Evolutionary conservation across 2,888 invertebrate species (phyloP).

Genomic region (Drosophila tanythrix): DNA sequence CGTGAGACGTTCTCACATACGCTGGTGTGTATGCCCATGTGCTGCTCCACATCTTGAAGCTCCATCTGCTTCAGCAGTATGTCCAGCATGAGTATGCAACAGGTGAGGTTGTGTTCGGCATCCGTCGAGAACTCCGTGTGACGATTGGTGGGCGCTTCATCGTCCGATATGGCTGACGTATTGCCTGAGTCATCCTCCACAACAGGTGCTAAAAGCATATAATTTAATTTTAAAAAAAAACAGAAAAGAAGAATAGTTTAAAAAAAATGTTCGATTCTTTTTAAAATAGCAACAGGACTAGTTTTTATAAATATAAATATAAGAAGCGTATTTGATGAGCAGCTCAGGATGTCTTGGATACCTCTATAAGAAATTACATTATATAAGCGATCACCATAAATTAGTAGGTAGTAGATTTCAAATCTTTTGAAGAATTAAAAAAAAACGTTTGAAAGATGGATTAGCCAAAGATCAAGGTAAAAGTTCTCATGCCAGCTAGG

Average conservation of each 20-base stretch:
- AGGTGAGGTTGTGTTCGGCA: constrained; percentile 93
- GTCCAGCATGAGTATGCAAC: constrained; percentile 98
- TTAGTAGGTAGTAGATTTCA: not conserved
- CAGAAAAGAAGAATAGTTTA: not conserved
- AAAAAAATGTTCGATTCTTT: not conserved
- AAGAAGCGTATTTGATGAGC: not conserved
- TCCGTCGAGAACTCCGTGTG: constrained; percentile 90
- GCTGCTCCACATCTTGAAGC: constrained; percentile 92
- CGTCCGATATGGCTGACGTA: constrained; percentile 89
- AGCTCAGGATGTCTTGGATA: not conserved
- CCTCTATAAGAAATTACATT: not conserved
- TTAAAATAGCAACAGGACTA: not conserved
- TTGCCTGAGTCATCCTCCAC: constrained; percentile 89
- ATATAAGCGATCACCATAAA: not conserved
- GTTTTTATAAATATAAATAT: not conserved
- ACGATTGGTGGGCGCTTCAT: constrained; percentile 87
- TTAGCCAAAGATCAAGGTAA: not conserved
- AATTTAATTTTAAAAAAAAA: not conserved
- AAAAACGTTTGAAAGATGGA: not conserved
- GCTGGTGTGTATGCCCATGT: constrained; percentile 91
- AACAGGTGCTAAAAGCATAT: constrained; percentile 86
- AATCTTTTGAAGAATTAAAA: not conserved
- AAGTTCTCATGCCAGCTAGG: not conserved
- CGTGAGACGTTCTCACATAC: constrained; percentile 91
- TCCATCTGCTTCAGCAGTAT: constrained; percentile 97